A percentile compares a stretch with the other conserved stretches of the same genome.
Conservation (phyloP, 2,797 vertebrate genomes). For the Mormyrops attenuatus region DNA sequence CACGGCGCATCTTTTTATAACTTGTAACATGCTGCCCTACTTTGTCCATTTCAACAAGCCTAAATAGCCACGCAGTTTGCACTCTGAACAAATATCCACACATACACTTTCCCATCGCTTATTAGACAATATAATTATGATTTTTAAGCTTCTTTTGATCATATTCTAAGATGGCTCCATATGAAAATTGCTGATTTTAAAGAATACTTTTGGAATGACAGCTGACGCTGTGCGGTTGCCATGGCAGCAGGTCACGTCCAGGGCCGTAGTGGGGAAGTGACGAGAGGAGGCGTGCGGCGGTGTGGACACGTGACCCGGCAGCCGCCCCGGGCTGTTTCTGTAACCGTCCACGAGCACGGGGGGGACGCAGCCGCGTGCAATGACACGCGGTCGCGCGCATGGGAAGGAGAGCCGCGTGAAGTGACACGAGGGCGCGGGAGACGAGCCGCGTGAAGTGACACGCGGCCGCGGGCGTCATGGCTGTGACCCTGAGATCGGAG, state of each 20-base stretch:
- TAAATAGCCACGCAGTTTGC: not conserved
- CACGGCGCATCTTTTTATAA: not conserved
- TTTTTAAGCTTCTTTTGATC: not conserved
- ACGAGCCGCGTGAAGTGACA: not conserved
- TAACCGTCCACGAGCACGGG: slow-evolving; percentile 51
- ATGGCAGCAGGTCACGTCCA: slow-evolving; percentile 57
- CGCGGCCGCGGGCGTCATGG: not conserved
- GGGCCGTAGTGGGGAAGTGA: slow-evolving; percentile 60
- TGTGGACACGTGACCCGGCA: slow-evolving; percentile 75
- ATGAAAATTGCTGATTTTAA: not conserved
- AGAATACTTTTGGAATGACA: not conserved
- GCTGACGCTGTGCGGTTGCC: slow-evolving; percentile 53
- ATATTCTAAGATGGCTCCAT: not conserved
- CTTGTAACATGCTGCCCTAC: not conserved
- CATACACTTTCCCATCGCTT: not conserved
- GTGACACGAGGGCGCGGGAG: not conserved
- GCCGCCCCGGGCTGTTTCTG: slow-evolving; percentile 74
- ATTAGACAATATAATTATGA: not conserved
- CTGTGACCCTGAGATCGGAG: not conserved
- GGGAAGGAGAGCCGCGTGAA: not conserved
- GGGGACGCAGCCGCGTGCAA: not conserved
- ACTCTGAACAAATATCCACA: not conserved
- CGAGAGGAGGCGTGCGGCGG: slow-evolving; percentile 61
- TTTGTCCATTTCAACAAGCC: not conserved
- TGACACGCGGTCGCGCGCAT: not conserved